These are phyloP conservation scores for Oscheius onirici DNA, from an alignment of 2,888 invertebrate genomes.

Conservation along the genomic window DNA sequence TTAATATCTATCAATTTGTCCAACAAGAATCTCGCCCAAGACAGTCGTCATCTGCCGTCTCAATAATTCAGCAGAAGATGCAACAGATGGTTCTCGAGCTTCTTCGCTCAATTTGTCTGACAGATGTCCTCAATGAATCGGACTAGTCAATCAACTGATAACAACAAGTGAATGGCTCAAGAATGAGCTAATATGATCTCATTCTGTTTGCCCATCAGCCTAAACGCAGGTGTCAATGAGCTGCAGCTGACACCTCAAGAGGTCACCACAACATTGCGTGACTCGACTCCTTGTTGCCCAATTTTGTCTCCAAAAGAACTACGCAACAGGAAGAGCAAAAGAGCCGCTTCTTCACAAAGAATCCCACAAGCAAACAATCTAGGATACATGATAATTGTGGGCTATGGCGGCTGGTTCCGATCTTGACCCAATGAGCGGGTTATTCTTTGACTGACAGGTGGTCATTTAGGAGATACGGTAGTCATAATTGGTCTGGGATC, in stretches of 20 bases:
- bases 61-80: constrained; percentile 23
- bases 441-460: constrained; percentile 11
- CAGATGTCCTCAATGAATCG: not conserved
- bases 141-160: too few species aligned
- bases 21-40: not conserved
- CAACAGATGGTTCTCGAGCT: constrained; percentile 21
- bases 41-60: constrained; percentile 23
- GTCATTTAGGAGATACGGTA: not conserved
- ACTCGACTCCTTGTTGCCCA: not conserved
- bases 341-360: too few species aligned
- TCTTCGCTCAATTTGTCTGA: constrained; percentile 21
- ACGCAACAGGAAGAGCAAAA: constrained; percentile 4
- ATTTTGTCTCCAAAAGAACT: not conserved
- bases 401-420: constrained; percentile 7
- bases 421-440: constrained; percentile 9
- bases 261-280: constrained; percentile 9
- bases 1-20: not conserved
- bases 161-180: too few species aligned
- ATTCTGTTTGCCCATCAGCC: constrained; percentile 16
- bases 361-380: too few species aligned
- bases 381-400: constrained; percentile 4
- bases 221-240: constrained; percentile 24
- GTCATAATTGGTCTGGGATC: too few species aligned
- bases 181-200: not conserved
- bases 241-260: constrained; percentile 24